Evolutionary conservation across 2,113 vertebrate genomes (phyloP).

Genomic region (Peromyscus californicus): DNA sequence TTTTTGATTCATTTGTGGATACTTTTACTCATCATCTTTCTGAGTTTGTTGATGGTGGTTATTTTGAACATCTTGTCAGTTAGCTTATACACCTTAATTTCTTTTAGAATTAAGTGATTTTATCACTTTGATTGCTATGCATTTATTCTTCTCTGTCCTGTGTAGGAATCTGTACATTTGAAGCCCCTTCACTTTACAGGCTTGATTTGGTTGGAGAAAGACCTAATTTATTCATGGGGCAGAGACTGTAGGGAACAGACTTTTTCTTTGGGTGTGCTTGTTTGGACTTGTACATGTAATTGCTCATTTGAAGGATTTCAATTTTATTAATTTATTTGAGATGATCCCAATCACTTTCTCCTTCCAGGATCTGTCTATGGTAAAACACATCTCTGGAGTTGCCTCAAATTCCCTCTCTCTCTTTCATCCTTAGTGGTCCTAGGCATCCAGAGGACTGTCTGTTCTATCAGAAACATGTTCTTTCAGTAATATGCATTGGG

Average conservation of each 20-base stretch:
- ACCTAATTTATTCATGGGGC: background rate
- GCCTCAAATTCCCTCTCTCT: background rate
- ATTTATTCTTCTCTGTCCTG: background rate
- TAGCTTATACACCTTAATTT: background rate
- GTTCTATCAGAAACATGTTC: background rate
- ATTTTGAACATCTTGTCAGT: background rate
- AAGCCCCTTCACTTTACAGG: background rate
- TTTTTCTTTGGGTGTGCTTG: background rate
- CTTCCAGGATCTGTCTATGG: background rate
- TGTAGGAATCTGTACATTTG: background rate
- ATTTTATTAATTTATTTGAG: background rate
- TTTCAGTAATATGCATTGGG: background rate
- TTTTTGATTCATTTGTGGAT: background rate
- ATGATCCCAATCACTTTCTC: background rate
- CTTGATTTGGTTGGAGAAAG: background rate
- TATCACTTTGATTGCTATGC: background rate
- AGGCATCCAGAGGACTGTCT: background rate
- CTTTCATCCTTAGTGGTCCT: background rate
- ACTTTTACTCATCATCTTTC: background rate
- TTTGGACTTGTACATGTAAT: background rate
- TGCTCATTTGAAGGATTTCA: background rate
- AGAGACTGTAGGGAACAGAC: background rate
- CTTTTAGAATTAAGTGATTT: background rate
- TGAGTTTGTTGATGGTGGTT: background rate
- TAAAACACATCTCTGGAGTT: background rate